These are phyloP conservation scores for Graphium colonna DNA, from an alignment of 2,888 invertebrate genomes.

Conservation along the genomic window DNA sequence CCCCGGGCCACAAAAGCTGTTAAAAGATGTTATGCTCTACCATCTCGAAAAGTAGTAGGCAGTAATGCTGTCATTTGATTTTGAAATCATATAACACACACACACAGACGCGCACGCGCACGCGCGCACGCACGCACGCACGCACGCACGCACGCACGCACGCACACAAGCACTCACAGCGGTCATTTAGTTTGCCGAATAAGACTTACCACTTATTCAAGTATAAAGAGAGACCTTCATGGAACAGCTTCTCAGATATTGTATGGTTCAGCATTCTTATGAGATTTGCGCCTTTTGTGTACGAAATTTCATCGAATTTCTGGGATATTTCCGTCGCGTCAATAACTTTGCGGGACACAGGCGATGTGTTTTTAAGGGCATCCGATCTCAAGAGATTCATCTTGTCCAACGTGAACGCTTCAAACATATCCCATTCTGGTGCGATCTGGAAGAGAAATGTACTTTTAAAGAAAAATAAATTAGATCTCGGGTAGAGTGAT, in stretches of 20 bases:
- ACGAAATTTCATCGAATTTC: constrained; percentile 81
- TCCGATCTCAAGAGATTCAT: constrained; percentile 78
- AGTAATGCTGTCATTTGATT: too few relatives aligned
- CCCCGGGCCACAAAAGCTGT: too few relatives aligned
- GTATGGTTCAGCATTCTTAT: constrained; percentile 81
- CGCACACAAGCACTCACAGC: too few relatives aligned
- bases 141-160: too few relatives aligned
- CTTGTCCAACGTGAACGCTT: constrained; percentile 74
- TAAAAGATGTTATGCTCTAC: too few relatives aligned
- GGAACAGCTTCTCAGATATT: constrained; percentile 71
- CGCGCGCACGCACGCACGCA: too few relatives aligned
- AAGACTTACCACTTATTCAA: constrained; percentile 79
- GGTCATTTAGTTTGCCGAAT: too few relatives aligned
- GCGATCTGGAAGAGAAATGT: constrained; percentile 68
- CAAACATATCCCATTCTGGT: constrained; percentile 78
- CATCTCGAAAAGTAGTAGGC: too few relatives aligned
- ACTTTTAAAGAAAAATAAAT: too few relatives aligned
- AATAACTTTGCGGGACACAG: constrained; percentile 71
- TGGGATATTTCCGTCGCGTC: constrained; percentile 80
- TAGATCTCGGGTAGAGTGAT: too few relatives aligned
- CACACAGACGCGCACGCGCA: too few relatives aligned
- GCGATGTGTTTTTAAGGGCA: constrained; percentile 76
- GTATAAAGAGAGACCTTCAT: constrained; percentile 73
- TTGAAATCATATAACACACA: too few relatives aligned
- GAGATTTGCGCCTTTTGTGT: constrained; percentile 79